phyloP scores from a whole-genome alignment of 35 echinoderm and acorn worm genomes.

The Stichopus chloronotus region DNA sequence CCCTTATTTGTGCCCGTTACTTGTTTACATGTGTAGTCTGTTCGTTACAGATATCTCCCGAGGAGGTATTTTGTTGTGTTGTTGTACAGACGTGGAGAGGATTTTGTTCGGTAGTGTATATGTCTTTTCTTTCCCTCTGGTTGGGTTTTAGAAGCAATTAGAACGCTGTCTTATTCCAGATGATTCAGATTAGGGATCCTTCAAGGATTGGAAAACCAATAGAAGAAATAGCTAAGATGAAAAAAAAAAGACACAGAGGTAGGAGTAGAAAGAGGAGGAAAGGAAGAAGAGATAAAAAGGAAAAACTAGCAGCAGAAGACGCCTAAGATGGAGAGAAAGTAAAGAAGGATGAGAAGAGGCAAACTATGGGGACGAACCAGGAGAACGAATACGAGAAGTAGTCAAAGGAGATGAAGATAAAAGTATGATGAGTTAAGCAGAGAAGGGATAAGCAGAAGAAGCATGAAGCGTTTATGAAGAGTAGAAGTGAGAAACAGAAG shows the following conservation, averaged over 20 bases:
- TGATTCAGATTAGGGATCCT: neutral
- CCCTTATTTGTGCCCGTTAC: neutral
- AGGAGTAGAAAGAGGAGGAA: no score
- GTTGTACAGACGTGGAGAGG: neutral
- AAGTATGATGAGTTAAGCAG: no score
- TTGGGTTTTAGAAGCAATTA: constrained; percentile 1
- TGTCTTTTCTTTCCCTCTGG: neutral
- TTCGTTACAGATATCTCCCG: neutral
- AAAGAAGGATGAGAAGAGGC: no score
- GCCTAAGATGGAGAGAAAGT: no score
- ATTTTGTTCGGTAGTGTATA: neutral
- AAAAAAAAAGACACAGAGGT: neutral
- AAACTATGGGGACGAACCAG: no score
- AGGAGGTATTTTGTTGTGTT: neutral
- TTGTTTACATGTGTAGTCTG: neutral
- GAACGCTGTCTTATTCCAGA: neutral
- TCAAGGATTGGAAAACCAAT: neutral
- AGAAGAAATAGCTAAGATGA: neutral
- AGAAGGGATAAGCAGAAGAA: no score
- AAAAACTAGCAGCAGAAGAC: no score
- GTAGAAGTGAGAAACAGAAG: no score
- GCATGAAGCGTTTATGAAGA: no score
- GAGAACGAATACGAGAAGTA: no score
- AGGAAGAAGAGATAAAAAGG: no score
- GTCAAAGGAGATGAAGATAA: no score